Conservation (phyloP, 2,888 invertebrate species). For the Drymonia ruficornis region DNA sequence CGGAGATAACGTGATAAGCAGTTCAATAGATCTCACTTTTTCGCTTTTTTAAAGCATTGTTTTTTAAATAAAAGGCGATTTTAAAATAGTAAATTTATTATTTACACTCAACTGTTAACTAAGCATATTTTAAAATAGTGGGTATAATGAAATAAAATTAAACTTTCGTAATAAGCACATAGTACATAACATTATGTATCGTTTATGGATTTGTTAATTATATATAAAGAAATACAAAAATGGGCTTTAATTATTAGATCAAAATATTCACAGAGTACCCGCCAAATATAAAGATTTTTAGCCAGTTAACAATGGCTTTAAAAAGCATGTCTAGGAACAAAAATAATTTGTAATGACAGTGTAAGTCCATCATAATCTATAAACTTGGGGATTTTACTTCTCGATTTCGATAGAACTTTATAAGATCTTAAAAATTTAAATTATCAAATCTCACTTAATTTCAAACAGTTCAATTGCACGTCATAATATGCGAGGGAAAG, state of each 20-base stretch:
- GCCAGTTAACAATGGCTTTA: no score
- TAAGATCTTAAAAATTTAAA: constrained; percentile 15
- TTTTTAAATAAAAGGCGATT: constrained; percentile 52
- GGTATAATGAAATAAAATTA: constrained; percentile 43
- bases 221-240: no score
- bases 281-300: no score
- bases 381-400: no score
- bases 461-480: constrained; percentile 11
- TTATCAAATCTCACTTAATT: constrained; percentile 27
- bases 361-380: no score
- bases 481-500: constrained; percentile 15
- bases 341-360: no score
- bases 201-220: not conserved
- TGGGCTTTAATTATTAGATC: not conserved
- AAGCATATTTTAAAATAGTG: constrained; percentile 54
- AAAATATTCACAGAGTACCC: not conserved
- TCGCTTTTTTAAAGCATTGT: not conserved
- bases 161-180: constrained; percentile 42
- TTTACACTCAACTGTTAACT: constrained; percentile 66
- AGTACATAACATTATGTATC: constrained; percentile 33
- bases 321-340: no score
- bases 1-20: no score
- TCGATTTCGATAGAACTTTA: not conserved
- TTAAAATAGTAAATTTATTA: constrained; percentile 78
- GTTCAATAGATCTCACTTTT: no score